phyloP scores from a whole-genome alignment of 2,797 vertebrate species.

The Muscicapa comitata region DNA sequence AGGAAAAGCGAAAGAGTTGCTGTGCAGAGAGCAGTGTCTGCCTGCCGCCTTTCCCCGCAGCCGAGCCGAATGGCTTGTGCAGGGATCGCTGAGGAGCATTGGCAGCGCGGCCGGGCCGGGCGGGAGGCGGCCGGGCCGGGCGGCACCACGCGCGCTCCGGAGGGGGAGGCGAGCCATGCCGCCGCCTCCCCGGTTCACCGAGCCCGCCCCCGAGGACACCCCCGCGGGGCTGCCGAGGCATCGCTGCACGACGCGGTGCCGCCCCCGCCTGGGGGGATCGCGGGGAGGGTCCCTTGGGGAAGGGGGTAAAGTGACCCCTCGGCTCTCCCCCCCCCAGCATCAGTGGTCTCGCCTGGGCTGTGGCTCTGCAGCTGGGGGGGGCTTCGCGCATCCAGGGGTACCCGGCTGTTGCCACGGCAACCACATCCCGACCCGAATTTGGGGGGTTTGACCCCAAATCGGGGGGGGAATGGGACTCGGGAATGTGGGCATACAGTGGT shows the following conservation, averaged over 20 bases:
- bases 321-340: background rate
- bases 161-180: background rate
- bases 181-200: fast-evolving
- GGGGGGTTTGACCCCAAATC: background rate
- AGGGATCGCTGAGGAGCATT: background rate
- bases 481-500: background rate
- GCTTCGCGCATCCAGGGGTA: background rate
- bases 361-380: background rate
- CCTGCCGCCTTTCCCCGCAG: background rate
- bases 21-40: background rate
- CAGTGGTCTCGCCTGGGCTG: background rate
- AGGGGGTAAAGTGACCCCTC: background rate
- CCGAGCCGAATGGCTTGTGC: background rate
- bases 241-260: fast-evolving
- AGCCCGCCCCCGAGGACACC: background rate
- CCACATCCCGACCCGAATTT: background rate
- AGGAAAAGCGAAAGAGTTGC: background rate
- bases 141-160: background rate
- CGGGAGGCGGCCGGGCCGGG: slow-evolving; percentile 51
- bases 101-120: slow-evolving; percentile 53
- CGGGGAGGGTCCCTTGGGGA: background rate
- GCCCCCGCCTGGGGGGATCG: background rate
- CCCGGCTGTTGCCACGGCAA: slow-evolving; percentile 9
- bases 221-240: fast-evolving
- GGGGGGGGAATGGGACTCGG: background rate